Conservation (phyloP, 2,113 vertebrate genomes). For the Callithrix jacchus region DNA sequence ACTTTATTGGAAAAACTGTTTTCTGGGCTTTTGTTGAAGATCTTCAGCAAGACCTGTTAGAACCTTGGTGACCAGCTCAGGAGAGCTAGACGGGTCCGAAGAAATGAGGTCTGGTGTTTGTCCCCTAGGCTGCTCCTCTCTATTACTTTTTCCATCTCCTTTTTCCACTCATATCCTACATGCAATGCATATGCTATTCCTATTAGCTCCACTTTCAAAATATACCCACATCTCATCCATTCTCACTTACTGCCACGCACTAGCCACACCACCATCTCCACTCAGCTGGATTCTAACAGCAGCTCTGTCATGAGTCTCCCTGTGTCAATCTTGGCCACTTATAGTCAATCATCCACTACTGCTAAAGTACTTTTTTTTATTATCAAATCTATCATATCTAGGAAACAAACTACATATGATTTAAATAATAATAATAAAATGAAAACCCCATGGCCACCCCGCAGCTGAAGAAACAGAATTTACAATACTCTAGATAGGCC, state of each 20-base stretch:
- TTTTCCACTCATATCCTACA: background rate
- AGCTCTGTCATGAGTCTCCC: background rate
- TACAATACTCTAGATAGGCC: background rate
- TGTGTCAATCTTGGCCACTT: background rate
- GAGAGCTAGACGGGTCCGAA: background rate
- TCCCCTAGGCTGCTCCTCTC: background rate
- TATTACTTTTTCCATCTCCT: too few relatives aligned
- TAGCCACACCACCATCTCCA: background rate
- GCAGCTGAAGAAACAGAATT: background rate
- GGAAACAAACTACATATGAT: background rate
- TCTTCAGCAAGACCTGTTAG: background rate
- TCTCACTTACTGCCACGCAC: background rate
- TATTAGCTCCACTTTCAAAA: background rate
- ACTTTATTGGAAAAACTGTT: background rate
- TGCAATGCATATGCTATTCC: background rate
- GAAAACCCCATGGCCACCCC: background rate
- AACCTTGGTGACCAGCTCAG: fast-evolving
- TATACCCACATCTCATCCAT: background rate
- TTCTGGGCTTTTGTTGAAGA: background rate
- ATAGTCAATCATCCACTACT: background rate
- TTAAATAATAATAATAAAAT: background rate
- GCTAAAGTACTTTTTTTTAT: background rate
- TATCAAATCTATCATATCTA: background rate
- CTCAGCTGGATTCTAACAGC: background rate
- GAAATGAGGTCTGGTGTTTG: background rate